Base-by-base conservation (phyloP, 2,797 vertebrate species). In the Manis javanica region DNA sequence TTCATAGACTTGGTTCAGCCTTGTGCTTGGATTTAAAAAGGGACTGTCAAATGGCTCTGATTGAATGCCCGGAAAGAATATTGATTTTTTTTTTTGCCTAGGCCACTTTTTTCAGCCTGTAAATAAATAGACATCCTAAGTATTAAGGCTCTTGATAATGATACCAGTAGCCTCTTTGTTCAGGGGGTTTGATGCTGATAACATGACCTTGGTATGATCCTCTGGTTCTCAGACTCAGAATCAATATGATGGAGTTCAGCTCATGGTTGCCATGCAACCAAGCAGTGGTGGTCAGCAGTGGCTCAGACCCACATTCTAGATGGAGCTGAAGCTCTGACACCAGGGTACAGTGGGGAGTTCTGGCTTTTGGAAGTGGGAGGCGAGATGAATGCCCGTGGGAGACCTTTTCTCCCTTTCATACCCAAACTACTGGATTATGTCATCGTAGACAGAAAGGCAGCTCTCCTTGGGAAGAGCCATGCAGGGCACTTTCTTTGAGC, bases 1-100 rank as follows among this genome's bases (percentile, higher is more conserved):
- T 69, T 83, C 84, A 79, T 59, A 84, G 83, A 57, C 16, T 46
- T 72, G 49, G 39, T 77, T 94, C 84, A 92, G 1, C 55, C 64
- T 79, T 77, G 51, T 66, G 55, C 53, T 94, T 79, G 49, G 55
- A 31, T 89, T 96, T 86, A 69, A 68, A 16, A 46, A 69, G 83
- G 26, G 59, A 18, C 42, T 90, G 93, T 87, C 81, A 74, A 37
- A 37, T 14, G 23, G 24, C 42, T 90, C 23, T 63, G 93, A 93
- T 87, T 57, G 42, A 83, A 89, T 89, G 15, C 61, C 31, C 23
- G 4, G 72, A 69, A 69, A 42, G 64, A 87, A 57, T 19, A 81
- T 16, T 81, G 63, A 63, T 82, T 39, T 83, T 34, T 39, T 26
- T 69, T 19, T 34, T 7, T n/a, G n/a, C 14, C 51, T 21, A 8